Evolutionary conservation across 1,140 invertebrate species (phyloP).

Genomic region (Andrena cerasifolii): DNA sequence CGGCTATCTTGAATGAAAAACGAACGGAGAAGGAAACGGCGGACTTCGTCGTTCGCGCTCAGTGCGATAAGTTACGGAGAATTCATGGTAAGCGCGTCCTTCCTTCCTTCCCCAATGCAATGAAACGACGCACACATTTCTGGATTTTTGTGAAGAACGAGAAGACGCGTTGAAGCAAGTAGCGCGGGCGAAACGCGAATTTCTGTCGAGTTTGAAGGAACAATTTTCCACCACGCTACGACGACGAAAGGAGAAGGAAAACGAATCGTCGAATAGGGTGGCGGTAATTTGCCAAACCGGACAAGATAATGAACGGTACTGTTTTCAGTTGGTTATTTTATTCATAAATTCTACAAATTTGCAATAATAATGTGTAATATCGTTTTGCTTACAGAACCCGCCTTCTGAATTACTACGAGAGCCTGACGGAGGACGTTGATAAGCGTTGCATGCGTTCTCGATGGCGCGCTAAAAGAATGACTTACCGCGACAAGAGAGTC

Average conservation of each 20-base stretch:
- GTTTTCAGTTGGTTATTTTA: too few species aligned
- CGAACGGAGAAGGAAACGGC: constrained; percentile 67
- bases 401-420: constrained; percentile 84
- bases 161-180: constrained; percentile 73
- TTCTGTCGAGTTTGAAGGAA: constrained; percentile 77
- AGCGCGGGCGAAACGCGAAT: constrained; percentile 76
- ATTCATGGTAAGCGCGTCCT: constrained; percentile 64
- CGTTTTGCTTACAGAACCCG: constrained; percentile 73
- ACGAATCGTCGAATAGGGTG: constrained; percentile 72
- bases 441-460: constrained; percentile 82
- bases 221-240: constrained; percentile 80
- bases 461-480: constrained; percentile 85
- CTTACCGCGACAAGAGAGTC: constrained; percentile 83
- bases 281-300: constrained; percentile 68
- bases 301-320: constrained; percentile 70
- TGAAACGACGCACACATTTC: too few species aligned
- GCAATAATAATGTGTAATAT: background rate
- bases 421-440: constrained; percentile 83
- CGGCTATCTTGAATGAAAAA: constrained; percentile 73
- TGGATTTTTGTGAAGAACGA: constrained; percentile 77
- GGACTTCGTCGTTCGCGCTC: constrained; percentile 70
- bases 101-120: too few species aligned
- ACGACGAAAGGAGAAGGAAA: constrained; percentile 79
- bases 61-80: constrained; percentile 70
- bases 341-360: too few species aligned